phyloP scores from a whole-genome alignment of 2,113 vertebrate species.

The Rutilus rutilus region DNA sequence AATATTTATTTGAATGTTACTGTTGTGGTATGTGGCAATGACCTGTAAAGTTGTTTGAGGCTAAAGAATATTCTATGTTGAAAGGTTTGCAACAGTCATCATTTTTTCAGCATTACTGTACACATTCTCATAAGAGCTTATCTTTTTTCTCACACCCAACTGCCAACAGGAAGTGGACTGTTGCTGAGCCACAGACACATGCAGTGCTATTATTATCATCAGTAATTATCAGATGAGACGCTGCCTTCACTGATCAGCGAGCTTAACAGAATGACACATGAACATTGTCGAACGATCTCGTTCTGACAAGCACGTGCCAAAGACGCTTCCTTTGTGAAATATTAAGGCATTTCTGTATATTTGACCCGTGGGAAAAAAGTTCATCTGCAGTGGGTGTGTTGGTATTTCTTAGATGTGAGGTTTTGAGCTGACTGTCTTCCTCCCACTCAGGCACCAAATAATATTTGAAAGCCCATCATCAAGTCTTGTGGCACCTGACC shows the following conservation, averaged over 20 bases:
- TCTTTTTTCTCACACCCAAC: slow-evolving; percentile 10
- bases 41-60: neutral
- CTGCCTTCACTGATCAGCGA: neutral
- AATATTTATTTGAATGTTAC: neutral
- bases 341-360: neutral
- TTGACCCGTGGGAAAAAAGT: neutral
- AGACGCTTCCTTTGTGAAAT: neutral
- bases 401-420: slow-evolving; percentile 9
- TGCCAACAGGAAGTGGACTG: neutral
- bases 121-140: neutral
- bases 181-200: slow-evolving; percentile 3
- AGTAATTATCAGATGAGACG: neutral
- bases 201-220: neutral
- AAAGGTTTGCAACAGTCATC: neutral
- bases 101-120: neutral
- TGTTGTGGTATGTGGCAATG: neutral
- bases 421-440: slow-evolving; percentile 12
- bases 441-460: neutral
- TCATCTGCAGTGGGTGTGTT: slow-evolving; percentile 13
- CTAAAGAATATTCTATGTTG: neutral
- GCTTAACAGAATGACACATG: neutral
- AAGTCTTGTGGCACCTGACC: slow-evolving; percentile 16
- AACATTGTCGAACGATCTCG: no score
- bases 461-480: slow-evolving; percentile 4
- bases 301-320: slow-evolving; percentile 13